These are phyloP conservation scores for Rhopilema esculentum DNA, from an alignment of 30 jellyfish, hydroid and myxozoan species.

Conservation along the genomic window DNA sequence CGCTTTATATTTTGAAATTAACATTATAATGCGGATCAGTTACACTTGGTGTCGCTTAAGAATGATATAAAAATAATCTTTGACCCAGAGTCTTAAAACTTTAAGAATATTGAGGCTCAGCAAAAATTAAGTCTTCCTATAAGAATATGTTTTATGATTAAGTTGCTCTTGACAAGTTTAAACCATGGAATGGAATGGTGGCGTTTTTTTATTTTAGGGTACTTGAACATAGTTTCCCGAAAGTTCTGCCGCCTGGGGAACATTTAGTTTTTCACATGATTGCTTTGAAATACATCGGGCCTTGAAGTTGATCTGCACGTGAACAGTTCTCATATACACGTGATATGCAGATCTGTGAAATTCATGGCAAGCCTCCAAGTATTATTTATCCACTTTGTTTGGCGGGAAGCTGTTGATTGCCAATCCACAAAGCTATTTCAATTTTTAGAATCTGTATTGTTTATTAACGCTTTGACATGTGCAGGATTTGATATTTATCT, in stretches of 20 bases:
- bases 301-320: background rate
- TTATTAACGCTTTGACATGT: background rate
- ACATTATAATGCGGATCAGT: no score
- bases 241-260: background rate
- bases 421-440: background rate
- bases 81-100: no score
- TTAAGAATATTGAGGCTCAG: no score
- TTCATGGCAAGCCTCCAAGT: background rate
- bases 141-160: no score
- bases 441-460: background rate
- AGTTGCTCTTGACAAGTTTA: no score
- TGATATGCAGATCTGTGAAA: background rate
- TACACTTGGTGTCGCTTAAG: no score
- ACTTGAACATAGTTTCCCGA: background rate
- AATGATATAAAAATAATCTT: no score
- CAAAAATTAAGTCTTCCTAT: no score
- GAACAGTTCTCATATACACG: background rate
- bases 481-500: background rate
- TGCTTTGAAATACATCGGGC: background rate
- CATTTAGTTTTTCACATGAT: background rate
- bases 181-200: no score
- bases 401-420: background rate
- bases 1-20: no score
- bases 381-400: background rate
- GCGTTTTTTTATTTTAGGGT: background rate